These are phyloP conservation scores for Leptinotarsa haldemani DNA, from an alignment of 2,888 invertebrate genomes.

Conservation along the genomic window DNA sequence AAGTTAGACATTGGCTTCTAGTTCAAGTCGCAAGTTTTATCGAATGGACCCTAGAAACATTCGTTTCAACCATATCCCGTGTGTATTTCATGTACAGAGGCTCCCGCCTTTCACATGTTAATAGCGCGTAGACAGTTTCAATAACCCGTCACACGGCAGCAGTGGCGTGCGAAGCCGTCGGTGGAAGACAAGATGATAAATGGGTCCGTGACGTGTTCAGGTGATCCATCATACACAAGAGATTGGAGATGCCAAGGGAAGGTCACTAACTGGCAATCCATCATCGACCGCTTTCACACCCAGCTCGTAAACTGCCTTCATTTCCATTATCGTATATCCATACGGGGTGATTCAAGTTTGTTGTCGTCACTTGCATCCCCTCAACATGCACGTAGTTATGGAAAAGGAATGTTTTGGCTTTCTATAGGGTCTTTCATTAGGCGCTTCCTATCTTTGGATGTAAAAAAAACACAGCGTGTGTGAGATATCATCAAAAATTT, in stretches of 20 bases:
- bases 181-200: conserved; percentile 62
- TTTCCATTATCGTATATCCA: conserved; percentile 44
- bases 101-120: neutral
- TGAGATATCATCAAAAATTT: too few relatives aligned
- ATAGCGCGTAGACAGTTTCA: conserved; percentile 27
- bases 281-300: conserved; percentile 56
- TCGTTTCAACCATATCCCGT: neutral
- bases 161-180: conserved; percentile 53
- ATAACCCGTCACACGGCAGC: conserved; percentile 24
- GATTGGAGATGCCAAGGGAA: conserved; percentile 65
- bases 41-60: neutral
- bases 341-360: conserved; percentile 28
- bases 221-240: conserved; percentile 66
- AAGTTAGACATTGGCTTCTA: neutral
- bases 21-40: neutral
- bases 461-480: too few relatives aligned
- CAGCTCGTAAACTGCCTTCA: conserved; percentile 50
- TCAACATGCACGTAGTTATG: too few relatives aligned
- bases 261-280: conserved; percentile 63
- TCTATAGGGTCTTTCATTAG: too few relatives aligned
- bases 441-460: too few relatives aligned
- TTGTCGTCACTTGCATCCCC: neutral
- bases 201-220: conserved; percentile 64
- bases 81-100: neutral
- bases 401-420: too few relatives aligned